Base-by-base conservation (phyloP, 1,140 invertebrate species). In the Aplysia californica region DNA sequence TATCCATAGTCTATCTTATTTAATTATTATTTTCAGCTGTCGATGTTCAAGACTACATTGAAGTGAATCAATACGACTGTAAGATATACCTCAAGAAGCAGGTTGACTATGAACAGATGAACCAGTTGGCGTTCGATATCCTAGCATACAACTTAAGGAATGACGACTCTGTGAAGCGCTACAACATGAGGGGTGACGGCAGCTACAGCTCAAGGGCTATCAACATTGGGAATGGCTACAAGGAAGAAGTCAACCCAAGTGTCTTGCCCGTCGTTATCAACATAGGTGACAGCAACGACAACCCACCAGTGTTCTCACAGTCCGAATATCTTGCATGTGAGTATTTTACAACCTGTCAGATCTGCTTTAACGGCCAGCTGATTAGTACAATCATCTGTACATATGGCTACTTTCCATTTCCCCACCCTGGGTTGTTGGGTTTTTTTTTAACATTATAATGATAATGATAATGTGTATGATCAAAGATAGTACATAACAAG, bases 151-250 rank as follows among this genome's bases (percentile, higher is more conserved):
- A 87, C 72, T 80, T 82, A 20, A 77, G 84, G 23, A 83, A 81
- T 44, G 81, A 87, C 71, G 86, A 87, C 69, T 79, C 59, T 0
- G 85, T 87, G 0, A 82, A 83, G 20, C 75, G 79, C 2, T 67
- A 75, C 39, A 69, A 82, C 3, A n/a, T n/a, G n/a, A n/a, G n/a
- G n/a, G n/a, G n/a, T n/a, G n/a, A n/a, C n/a, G n/a, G n/a, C n/a
- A n/a, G n/a, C n/a, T 83, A 79, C 39, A 86, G 86, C 71, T 80
- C 82, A 18, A 76, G 84, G n/a, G 82, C 80, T 50, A 80, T 86
- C 70, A 85, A 86, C 70, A 79, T 58, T 0, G 85, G 86, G 0
- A 82, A 83, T 18, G 75, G 79, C 2, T 65, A 72, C 2, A 79
- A 75, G 38, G 75, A 84, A 10, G 80, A 81, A 15, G 56, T 74